Base-by-base conservation (phyloP, 2,888 invertebrate genomes). In the Ptilodon capucinus region DNA sequence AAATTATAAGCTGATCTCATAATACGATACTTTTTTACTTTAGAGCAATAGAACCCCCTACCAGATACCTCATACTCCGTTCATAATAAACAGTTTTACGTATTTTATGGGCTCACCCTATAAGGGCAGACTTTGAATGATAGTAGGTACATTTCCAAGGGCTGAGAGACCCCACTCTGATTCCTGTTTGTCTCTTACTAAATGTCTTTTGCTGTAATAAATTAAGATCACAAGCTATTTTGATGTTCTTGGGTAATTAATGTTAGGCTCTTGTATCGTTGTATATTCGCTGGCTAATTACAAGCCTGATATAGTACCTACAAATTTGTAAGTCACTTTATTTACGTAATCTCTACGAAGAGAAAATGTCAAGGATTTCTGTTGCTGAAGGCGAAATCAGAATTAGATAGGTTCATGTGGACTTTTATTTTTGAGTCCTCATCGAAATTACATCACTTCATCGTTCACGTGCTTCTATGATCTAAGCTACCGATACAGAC, bases 81-180 rank as follows among this genome's bases (percentile, higher is more conserved):
- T 23, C 8, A 6, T 7, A 6, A 23, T 23, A 8, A 28, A n/a
- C 4, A 5, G 5, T n/a, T 28, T 28, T 44, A 19, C 38, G 14
- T 40, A 28, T 36, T 17, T 17, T 35, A 21, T 34, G 16, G 35
- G 40, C 18, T 11, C 35, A 19, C 30, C 40, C 36, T 40, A 40
- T 36, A 67, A 74, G 70, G 75, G 63, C 63, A 77, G 87, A 87
- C 87, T 64, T 81, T 86, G 88, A 88, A 71, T 71, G 81, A 88
- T 87, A 65, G 84, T 68, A 72, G 79, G 78, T 45, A 42, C 39
- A 43, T 30, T 19, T 72, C 62, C 65, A 56, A 56, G 60, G 64
- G 60, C 60, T 43, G 48, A 54, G 55, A 68, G 65, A 71, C 70
- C 77, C 72, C 72, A 67, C 76, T 75, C 76, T 73, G 75, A 81